Evolutionary conservation across 1,140 invertebrate genomes (phyloP).

Genomic region (Portunus trituberculatus): DNA sequence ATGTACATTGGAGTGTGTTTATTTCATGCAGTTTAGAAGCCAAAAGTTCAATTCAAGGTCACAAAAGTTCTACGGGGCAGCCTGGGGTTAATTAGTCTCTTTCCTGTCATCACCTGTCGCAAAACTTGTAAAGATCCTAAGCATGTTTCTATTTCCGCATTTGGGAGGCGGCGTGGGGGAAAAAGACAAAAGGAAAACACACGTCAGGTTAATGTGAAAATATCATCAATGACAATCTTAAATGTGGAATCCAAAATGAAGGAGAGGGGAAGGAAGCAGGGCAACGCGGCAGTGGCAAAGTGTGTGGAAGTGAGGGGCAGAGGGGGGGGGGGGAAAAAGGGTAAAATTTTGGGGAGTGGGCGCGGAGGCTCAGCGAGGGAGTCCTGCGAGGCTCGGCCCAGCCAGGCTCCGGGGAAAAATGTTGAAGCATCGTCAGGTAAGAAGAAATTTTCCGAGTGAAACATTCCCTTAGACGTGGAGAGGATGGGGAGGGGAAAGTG

Average conservation of each 20-base stretch:
- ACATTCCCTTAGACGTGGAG: slow-evolving; percentile 14
- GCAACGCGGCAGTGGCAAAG: not conserved
- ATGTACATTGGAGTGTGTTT: not conserved
- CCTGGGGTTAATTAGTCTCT: not conserved
- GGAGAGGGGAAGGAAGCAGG: not conserved
- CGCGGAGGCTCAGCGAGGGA: not conserved
- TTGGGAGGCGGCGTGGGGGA: not conserved
- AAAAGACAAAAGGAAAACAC: not conserved
- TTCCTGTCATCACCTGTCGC: not conserved
- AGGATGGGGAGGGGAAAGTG: not conserved
- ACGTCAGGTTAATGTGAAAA: not conserved
- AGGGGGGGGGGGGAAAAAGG: not conserved
- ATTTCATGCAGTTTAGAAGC: not conserved
- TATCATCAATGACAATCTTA: too few species aligned
- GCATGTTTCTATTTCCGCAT: not conserved
- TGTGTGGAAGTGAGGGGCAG: not conserved
- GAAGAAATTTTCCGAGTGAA: not conserved
- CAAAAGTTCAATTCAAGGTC: not conserved
- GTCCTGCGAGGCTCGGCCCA: not conserved
- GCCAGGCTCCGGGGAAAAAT: not conserved
- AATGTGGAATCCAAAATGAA: not conserved
- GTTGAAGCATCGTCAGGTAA: not conserved
- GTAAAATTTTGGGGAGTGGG: not conserved
- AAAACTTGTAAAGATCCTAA: not conserved
- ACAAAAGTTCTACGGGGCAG: not conserved